phyloP scores from a whole-genome alignment of 2,888 invertebrate species.

The Steinernema hermaphroditum region DNA sequence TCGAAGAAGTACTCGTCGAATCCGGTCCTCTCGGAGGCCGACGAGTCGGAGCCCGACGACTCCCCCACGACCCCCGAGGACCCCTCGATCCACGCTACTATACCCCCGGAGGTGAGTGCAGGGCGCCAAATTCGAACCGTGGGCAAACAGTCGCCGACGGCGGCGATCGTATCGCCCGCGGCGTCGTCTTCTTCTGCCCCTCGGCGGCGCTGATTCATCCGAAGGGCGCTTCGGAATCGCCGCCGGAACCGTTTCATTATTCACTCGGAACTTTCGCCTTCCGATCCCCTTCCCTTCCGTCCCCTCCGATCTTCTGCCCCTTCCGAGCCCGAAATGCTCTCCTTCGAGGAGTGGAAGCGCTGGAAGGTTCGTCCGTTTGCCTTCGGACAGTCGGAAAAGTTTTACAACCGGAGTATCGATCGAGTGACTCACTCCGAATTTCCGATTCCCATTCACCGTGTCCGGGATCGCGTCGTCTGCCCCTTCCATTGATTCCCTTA shows the following conservation, averaged over 20 bases:
- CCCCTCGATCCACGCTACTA: not conserved
- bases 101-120: not conserved
- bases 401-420: not conserved
- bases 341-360: slow-evolving; percentile 25
- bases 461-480: too few species aligned
- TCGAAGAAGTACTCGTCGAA: slow-evolving; percentile 5
- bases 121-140: slow-evolving; percentile 23
- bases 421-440: too few species aligned
- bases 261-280: not conserved
- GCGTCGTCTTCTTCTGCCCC: not conserved
- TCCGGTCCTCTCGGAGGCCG: slow-evolving; percentile 4
- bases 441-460: too few species aligned
- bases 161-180: slow-evolving; percentile 30
- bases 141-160: not conserved
- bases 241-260: not conserved
- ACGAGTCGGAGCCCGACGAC: slow-evolving; percentile 7
- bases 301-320: not conserved
- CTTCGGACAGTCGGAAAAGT: not conserved
- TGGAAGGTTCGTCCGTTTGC: slow-evolving; percentile 11
- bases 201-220: slow-evolving; percentile 9
- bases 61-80: slow-evolving; percentile 4
- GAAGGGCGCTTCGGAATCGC: slow-evolving; percentile 14
- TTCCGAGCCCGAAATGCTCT: not conserved
- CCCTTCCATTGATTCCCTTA: too few species aligned
- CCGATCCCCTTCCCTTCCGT: not conserved